Percentiles rank a stretch among this genome's conserved stretches.
phyloP scores from a whole-genome alignment of 2,888 invertebrate species.

The Eutolmus rufibarbis region DNA sequence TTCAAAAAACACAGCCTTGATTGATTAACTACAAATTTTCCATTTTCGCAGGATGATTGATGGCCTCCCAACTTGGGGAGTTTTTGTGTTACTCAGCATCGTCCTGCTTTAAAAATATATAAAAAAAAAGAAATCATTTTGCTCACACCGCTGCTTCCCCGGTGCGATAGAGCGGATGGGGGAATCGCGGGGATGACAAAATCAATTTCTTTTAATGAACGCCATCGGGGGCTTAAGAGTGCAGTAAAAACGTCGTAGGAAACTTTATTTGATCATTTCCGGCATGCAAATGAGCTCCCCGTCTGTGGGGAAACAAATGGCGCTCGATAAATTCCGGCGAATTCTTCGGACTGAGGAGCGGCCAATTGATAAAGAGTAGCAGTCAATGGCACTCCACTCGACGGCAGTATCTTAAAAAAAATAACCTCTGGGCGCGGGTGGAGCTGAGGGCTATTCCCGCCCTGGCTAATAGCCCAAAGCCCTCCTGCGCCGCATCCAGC shows the following conservation, averaged over 20 bases:
- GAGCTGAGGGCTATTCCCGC: background rate
- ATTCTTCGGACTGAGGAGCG: background rate
- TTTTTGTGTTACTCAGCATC: background rate
- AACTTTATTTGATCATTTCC: constrained; percentile 27
- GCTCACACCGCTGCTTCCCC: background rate
- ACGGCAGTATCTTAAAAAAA: constrained; percentile 2
- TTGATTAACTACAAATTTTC: constrained; percentile 46
- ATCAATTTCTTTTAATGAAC: constrained; percentile 30
- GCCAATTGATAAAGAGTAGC: constrained; percentile 24
- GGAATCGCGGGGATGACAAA: background rate
- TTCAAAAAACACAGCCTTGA: constrained; percentile 44
- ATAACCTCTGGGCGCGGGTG: background rate
- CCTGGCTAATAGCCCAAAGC: background rate
- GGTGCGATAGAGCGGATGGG: no score
- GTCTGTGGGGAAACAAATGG: constrained; percentile 11
- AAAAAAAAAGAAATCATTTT: background rate
- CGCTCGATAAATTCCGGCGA: constrained; percentile 2
- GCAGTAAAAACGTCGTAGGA: constrained; percentile 20
- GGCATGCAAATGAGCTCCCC: constrained; percentile 11
- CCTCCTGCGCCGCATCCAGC: background rate
- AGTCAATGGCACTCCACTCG: constrained; percentile 11
- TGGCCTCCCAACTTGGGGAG: constrained; percentile 7
- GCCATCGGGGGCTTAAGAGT: constrained; percentile 4
- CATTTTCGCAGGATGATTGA: constrained; percentile 40
- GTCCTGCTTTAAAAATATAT: background rate